phyloP scores from a whole-genome alignment of 2,113 vertebrate species.

The Istiophorus platypterus region DNA sequence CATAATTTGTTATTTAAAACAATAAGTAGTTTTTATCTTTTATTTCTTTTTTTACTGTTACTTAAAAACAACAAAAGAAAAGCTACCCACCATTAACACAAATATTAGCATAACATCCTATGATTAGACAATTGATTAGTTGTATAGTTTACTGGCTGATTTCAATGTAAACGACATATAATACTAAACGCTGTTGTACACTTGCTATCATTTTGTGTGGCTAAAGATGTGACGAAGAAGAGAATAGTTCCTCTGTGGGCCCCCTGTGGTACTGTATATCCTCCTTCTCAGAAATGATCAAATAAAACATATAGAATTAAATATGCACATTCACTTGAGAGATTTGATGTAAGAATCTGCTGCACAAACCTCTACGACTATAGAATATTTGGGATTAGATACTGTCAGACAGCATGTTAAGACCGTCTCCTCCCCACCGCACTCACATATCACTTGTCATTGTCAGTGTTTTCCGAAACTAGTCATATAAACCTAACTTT shows the following conservation, averaged over 20 bases:
- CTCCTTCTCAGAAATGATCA: too few relatives aligned
- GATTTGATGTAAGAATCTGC: background rate
- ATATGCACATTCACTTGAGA: background rate
- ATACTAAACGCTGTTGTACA: background rate
- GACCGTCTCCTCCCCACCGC: too few relatives aligned
- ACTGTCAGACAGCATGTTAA: too few relatives aligned
- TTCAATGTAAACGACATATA: background rate
- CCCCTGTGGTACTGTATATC: too few relatives aligned
- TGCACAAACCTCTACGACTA: background rate
- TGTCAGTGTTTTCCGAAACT: background rate
- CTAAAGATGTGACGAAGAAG: too few relatives aligned
- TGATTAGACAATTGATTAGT: background rate
- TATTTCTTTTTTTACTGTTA: background rate
- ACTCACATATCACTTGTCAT: background rate
- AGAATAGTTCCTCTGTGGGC: too few relatives aligned
- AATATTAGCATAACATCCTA: too few relatives aligned
- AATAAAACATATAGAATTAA: background rate
- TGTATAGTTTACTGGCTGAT: background rate
- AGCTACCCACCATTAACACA: background rate
- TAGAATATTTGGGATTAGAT: background rate
- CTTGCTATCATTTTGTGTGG: too few relatives aligned
- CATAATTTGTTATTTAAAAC: too few relatives aligned
- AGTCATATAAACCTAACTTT: background rate
- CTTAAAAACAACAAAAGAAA: background rate
- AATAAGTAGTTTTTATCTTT: too few relatives aligned